These are phyloP conservation scores for Mobula birostris DNA, from an alignment of 2,113 vertebrate species.

Conservation along the genomic window DNA sequence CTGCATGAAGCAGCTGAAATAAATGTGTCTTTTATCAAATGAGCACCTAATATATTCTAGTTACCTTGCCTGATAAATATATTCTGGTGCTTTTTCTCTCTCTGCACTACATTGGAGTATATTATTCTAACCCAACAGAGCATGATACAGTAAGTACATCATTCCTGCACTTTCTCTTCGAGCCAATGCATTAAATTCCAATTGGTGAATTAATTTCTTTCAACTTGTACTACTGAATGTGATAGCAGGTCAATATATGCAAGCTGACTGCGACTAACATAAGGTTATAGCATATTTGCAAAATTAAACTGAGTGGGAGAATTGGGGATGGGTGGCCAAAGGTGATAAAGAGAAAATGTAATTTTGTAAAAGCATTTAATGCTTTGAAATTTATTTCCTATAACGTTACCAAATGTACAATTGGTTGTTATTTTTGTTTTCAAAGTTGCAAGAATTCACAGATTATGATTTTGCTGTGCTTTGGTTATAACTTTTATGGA, in stretches of 20 bases:
- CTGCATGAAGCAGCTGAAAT: neutral
- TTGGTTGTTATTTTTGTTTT: neutral
- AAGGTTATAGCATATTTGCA: neutral
- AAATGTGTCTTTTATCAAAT: slow-evolving; percentile 28
- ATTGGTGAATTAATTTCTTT: slow-evolving; percentile 19
- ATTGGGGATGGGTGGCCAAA: neutral
- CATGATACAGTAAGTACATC: neutral
- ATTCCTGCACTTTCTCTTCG: neutral
- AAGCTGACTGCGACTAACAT: neutral
- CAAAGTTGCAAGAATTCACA: neutral
- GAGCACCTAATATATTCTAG: neutral
- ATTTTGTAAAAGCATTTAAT: neutral
- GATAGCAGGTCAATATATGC: neutral
- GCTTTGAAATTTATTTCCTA: neutral
- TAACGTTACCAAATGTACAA: neutral
- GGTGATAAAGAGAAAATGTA: neutral
- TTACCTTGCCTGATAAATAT: slow-evolving; percentile 27
- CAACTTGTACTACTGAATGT: neutral
- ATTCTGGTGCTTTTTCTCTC: neutral
- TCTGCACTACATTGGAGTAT: neutral
- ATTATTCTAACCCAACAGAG: slow-evolving; percentile 20
- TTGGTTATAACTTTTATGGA: neutral
- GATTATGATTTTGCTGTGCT: neutral
- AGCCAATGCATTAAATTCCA: neutral
- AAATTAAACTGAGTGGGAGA: slow-evolving; percentile 30